Percentiles rank a stretch among this genome's conserved stretches.
Evolutionary conservation across 2,888 invertebrate genomes (phyloP).

Genomic region (Eretmocerus hayati): DNA sequence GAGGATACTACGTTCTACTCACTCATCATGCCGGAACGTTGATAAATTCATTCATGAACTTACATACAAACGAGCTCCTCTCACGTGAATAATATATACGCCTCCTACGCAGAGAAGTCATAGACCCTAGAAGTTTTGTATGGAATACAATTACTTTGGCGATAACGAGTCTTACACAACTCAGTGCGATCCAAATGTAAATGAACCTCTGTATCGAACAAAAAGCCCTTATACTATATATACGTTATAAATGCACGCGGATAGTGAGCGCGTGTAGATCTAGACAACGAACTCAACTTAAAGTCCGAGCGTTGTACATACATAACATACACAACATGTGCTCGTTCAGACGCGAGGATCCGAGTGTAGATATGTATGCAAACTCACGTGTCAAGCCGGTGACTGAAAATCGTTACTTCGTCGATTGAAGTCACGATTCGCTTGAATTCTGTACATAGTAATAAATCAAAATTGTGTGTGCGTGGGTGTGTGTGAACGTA

Average conservation of each 20-base stretch:
- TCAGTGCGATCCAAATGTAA: neutral
- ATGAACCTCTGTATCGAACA: neutral
- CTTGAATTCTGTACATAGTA: too few species aligned
- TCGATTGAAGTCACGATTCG: constrained; percentile 7
- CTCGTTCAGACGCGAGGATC: neutral
- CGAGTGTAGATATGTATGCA: neutral
- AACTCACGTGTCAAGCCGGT: constrained; percentile 28
- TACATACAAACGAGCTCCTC: too few species aligned
- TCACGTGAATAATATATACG: too few species aligned
- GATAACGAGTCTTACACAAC: neutral
- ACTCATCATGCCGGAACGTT: too few species aligned
- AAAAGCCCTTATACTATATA: neutral
- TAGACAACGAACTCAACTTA: constrained; percentile 28
- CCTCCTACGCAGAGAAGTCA: too few species aligned
- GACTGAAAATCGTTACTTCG: constrained; percentile 43
- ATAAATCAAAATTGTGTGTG: too few species aligned
- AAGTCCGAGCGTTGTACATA: too few species aligned
- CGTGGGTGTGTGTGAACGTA: too few species aligned
- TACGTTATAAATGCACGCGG: neutral
- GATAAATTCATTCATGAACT: too few species aligned
- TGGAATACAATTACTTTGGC: neutral
- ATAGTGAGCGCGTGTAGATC: neutral
- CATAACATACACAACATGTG: neutral
- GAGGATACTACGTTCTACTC: too few species aligned
- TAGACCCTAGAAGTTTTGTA: too few species aligned